Evolutionary conservation across 1,140 invertebrate genomes (phyloP), one percentile per base, ranked within the genome.

Genomic region (Solenopsis fugax): DNA sequence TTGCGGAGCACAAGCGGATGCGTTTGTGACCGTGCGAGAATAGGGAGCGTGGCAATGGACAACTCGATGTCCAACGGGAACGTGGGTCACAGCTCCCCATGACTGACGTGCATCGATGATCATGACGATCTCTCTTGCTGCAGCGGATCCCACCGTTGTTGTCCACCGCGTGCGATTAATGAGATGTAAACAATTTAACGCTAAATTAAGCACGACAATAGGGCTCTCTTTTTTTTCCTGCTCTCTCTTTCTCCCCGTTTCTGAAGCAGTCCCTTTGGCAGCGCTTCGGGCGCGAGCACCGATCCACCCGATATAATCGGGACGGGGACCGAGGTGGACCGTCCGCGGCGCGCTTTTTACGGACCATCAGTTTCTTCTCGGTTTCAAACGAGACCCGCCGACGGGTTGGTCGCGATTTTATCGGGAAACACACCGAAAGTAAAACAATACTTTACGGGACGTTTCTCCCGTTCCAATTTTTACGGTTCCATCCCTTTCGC

Each of bases 161-260:
- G 75, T 85, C 72, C 89, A 90, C 92, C 71, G 93, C 92, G 92
- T 72, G 93, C 93, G 92, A 95, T 94, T 95, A 95, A 95, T 95
- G 95, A 95, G 94, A 95, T 95, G 95, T 95, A 95, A 95, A 95
- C 94, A 94, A 95, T 95, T 95, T 95, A 95, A 95, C 94, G 94
- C 92, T 95, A 93, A 95, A 95, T 95, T 95, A 95, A 94, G 92
- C 95, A 94, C 94, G 92, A 94, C 94, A 95, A 95, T 95, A 93
- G 91, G 65, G 89, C 88, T 69, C 45, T 50, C 67, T 60, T 18
- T 21, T 50, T 67, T 13, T 54, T 48, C 0, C 50, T 65, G 21
- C 41, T 45, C 56, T 76, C 1, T 56, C 18, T 81, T 18, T 41
- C 13, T 54, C 13, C 16, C 34, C 29, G 16, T 71, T n/a, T 71